Base-by-base conservation (phyloP, 2,888 invertebrate genomes). In the Ernsta delagoae region DNA sequence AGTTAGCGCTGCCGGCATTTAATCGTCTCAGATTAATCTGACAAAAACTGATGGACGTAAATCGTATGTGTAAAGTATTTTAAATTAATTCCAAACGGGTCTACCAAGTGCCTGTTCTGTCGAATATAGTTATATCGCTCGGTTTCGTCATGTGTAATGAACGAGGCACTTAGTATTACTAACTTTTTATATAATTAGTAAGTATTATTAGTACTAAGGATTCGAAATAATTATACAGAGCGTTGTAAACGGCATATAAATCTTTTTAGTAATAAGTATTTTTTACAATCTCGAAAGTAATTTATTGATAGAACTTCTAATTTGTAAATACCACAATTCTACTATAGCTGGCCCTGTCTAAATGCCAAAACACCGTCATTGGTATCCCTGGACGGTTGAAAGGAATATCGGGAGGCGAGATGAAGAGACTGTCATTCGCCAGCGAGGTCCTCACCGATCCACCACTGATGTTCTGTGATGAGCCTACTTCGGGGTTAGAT, bases 361-460 rank as follows among this genome's bases (percentile, higher is more conserved):
- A 98, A 89, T 99, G 99, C 87, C 96, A 97, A 84, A 95, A 99
- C 81, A 98, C 98, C 9, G 95, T 96, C 53, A 99, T 99, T 71
- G 99, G 99, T 0, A 95, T 96, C 59, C 96, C 97, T 0, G 99
- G 98, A 0, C 91, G 97, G 24, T 92, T 97, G 50, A 98, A 98
- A 91, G 98, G 99, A 0, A 96, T 99, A 70, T 99, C 98, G 0
- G 99, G 99, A 0, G 99, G 99, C 0, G 99, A 99, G 90, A 97
- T 97, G 94, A 99, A 99, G 86, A 94, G 99, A 69, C 92, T 99
- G 9, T 97, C 99, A 0, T 99, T 99, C 84, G 99, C 99, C 16
- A 97, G 98, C n/a, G 99, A 99, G 93, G 96, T 98, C 3, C 93
- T 99, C 57, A 99, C 98, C 0, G 98, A 99, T 91, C 99, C 99